Base-by-base conservation (phyloP, 2,888 invertebrate species). In the Acanthosepion pharaonis region DNA sequence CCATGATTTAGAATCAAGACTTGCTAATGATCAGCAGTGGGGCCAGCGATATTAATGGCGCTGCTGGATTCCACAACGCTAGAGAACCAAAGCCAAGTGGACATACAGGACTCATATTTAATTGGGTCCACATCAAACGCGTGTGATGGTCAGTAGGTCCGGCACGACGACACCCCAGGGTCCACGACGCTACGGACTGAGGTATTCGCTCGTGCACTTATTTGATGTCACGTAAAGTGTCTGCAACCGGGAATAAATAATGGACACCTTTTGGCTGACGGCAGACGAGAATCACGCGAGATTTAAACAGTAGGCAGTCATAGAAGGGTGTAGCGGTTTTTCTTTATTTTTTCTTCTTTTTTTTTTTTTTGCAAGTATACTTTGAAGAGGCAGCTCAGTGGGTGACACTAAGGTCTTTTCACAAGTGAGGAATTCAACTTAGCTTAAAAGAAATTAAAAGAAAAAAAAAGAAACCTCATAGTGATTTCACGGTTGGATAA, bases 81-180 rank as follows among this genome's bases (percentile, higher is more conserved):
- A 78, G n/a, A 78, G 15, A 78, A 18, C n/a, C 78, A 78, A 78
- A 78, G 78, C n/a, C 78, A 78, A 78, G n/a, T 78, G 78, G 78
- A 33, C 78, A 18, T 33, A 78, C 15, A 78, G 33, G n/a, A 78
- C 33, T 78, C 78, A n/a, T 78, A 78, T 33, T 78, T 78, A 78
- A 78, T 78, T 78, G 78, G 78, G n/a, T 78, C 78, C 78, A 78
- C 78, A n/a, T 78, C 78, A 78, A 78, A 78, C 15, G 78, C 78
- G n/a, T 33, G 78, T n/a, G 78, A n/a, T 78, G 78, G 78, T 78
- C 78, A 78, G 78, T 78, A n/a, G 78, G 78, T 78, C 78, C 78
- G n/a, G 78, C 78, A 78, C 78, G 78, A 78, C 78, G 78, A 78
- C 78, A 78, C 78, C 78, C 78, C 78, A n/a, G 78, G n/a, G n/a